These are phyloP conservation scores for Leptinotarsa juncta DNA, from an alignment of 2,888 invertebrate genomes.

Conservation along the genomic window DNA sequence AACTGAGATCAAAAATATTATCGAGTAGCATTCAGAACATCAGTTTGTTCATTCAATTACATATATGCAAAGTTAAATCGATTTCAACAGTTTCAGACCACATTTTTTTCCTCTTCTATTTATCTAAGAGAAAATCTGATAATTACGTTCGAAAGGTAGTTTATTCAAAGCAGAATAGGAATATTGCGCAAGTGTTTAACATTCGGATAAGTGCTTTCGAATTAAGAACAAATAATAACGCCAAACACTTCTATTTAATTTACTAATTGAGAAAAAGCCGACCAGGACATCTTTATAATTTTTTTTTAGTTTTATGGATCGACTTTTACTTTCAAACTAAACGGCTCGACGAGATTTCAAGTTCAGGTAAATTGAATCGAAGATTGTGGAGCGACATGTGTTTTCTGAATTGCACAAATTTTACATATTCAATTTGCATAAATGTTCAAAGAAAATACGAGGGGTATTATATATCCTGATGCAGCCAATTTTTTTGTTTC, in stretches of 20 bases:
- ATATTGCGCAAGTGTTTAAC: slow-evolving; percentile 36
- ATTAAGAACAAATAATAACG: slow-evolving; percentile 20
- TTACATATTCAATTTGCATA: no score
- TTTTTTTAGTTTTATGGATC: slow-evolving; percentile 12
- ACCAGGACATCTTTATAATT: slow-evolving; percentile 1
- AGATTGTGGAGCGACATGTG: background rate
- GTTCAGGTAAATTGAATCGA: slow-evolving; percentile 15
- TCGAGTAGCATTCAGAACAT: background rate
- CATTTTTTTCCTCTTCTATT: slow-evolving; percentile 26
- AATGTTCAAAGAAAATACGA: no score
- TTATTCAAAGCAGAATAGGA: slow-evolving; percentile 28
- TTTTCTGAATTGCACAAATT: background rate
- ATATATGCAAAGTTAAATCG: background rate
- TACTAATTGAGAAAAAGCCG: slow-evolving; percentile 20
- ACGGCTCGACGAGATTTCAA: slow-evolving; percentile 11
- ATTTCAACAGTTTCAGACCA: slow-evolving; percentile 7
- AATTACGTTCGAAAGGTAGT: slow-evolving; percentile 35
- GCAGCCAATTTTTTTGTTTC: no score
- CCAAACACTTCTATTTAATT: slow-evolving; percentile 17
- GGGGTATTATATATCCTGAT: no score
- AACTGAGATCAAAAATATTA: no score
- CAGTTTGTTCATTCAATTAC: background rate
- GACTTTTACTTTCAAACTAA: slow-evolving; percentile 26
- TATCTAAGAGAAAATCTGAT: slow-evolving; percentile 36
- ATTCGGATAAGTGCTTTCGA: slow-evolving; percentile 26